phyloP scores from a whole-genome alignment of 2,113 vertebrate genomes.

The Strix uralensis region DNA sequence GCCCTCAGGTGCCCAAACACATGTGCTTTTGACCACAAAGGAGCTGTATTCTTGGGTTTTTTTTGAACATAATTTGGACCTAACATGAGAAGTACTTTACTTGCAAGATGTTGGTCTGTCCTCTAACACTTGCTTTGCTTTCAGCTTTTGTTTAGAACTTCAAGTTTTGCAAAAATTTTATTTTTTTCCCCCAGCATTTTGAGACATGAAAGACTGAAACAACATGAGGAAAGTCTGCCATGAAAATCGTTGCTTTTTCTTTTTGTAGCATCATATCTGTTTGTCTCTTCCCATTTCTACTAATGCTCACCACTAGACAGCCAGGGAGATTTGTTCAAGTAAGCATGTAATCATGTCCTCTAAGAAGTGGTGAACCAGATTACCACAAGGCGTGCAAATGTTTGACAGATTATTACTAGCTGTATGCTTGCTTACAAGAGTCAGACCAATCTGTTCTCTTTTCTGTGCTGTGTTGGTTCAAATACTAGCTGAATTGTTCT shows the following conservation, averaged over 20 bases:
- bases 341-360: constrained; percentile 40
- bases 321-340: constrained; percentile 55
- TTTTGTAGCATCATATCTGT: background rate
- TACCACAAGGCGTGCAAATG: constrained; percentile 27
- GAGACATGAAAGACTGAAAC: background rate
- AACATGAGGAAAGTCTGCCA: background rate
- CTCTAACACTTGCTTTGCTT: background rate
- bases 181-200: background rate
- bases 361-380: constrained; percentile 55
- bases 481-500: background rate
- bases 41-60: background rate
- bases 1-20: background rate
- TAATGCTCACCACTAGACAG: constrained; percentile 34
- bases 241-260: background rate
- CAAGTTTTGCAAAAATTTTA: background rate
- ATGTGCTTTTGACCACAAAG: background rate
- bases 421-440: background rate
- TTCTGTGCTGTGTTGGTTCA: background rate
- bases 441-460: background rate
- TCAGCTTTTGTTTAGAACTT: background rate
- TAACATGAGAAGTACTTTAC: background rate
- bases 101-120: background rate
- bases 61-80: background rate
- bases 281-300: constrained; percentile 5
- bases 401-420: constrained; percentile 38